These are phyloP conservation scores for Melanogrammus aeglefinus DNA, from an alignment of 2,797 vertebrate species.

Conservation along the genomic window DNA sequence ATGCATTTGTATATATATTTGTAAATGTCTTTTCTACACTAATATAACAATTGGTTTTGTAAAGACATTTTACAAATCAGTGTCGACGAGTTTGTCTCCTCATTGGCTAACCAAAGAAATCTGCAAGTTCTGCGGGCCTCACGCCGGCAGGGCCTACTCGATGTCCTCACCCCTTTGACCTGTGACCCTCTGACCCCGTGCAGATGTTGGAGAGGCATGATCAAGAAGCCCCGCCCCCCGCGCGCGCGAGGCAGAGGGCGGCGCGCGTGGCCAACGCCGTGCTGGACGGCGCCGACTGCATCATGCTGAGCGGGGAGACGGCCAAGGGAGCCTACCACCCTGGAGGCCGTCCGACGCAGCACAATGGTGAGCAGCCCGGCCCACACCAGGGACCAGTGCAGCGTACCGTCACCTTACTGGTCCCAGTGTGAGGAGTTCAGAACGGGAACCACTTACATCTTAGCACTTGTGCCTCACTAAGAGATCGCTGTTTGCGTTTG, in stretches of 20 bases:
- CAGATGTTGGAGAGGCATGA: constrained; percentile 99
- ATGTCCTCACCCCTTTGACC: background rate
- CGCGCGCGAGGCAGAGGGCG: constrained; percentile 94
- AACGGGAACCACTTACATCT: too few species aligned
- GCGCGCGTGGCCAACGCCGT: constrained; percentile 88
- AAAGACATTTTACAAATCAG: background rate
- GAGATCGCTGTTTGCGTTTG: too few species aligned
- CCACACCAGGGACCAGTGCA: too few species aligned
- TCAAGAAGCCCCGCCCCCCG: constrained; percentile 94
- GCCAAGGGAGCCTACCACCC: constrained; percentile 96
- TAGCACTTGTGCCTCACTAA: too few species aligned
- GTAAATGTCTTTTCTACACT: too few species aligned
- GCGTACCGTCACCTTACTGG: too few species aligned
- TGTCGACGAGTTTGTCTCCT: background rate
- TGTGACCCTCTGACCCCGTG: background rate
- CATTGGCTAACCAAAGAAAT: too few species aligned
- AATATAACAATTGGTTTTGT: background rate
- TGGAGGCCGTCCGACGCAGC: constrained; percentile 97
- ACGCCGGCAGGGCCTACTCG: background rate
- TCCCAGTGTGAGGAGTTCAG: too few species aligned
- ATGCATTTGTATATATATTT: background rate
- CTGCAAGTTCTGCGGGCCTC: too few species aligned
- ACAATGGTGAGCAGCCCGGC: constrained; percentile 80
- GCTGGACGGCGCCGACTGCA: constrained; percentile 88
- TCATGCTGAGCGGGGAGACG: constrained; percentile 96